A percentile compares a stretch with the other conserved stretches of the same genome.
phyloP scores from a whole-genome alignment of 1,140 invertebrate genomes.

The Mya arenaria region DNA sequence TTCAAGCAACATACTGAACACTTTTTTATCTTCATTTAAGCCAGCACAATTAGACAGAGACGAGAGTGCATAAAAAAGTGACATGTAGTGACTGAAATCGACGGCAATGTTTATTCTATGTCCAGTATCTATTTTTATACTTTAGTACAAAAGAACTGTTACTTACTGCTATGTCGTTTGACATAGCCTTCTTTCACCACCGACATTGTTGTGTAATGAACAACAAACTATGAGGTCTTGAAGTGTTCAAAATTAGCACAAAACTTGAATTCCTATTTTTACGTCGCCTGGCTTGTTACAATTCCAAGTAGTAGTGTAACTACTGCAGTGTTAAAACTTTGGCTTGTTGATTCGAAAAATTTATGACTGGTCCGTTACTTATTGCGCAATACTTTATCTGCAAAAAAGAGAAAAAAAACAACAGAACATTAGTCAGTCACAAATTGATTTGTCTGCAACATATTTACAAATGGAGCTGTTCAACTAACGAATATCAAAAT shows the following conservation, averaged over 20 bases:
- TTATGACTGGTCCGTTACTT: not conserved
- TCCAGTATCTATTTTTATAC: not conserved
- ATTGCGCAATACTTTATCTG: not conserved
- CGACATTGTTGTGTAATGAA: conserved; percentile 51
- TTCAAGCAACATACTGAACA: not conserved
- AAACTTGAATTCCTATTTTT: not conserved
- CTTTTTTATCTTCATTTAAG: not conserved
- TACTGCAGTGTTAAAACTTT: not conserved
- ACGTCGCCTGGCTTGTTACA: not conserved
- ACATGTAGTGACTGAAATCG: not conserved
- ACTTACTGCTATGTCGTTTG: conserved; percentile 74
- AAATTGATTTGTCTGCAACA: too few relatives aligned
- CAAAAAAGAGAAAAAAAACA: too few relatives aligned
- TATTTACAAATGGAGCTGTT: not conserved
- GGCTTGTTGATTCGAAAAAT: not conserved
- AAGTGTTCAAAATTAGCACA: not conserved
- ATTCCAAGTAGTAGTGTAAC: too few relatives aligned
- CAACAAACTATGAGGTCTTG: not conserved
- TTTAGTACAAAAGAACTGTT: not conserved
- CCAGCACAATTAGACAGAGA: not conserved
- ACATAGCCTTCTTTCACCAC: conserved; percentile 72
- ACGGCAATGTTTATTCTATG: not conserved
- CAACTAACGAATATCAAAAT: not conserved
- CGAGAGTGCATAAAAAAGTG: not conserved
- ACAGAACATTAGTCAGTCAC: too few relatives aligned